Percentiles rank a stretch among this genome's conserved stretches.
These are phyloP conservation scores for Pseudomyrmex concolor DNA, from an alignment of 1,140 invertebrate genomes.

Conservation along the genomic window DNA sequence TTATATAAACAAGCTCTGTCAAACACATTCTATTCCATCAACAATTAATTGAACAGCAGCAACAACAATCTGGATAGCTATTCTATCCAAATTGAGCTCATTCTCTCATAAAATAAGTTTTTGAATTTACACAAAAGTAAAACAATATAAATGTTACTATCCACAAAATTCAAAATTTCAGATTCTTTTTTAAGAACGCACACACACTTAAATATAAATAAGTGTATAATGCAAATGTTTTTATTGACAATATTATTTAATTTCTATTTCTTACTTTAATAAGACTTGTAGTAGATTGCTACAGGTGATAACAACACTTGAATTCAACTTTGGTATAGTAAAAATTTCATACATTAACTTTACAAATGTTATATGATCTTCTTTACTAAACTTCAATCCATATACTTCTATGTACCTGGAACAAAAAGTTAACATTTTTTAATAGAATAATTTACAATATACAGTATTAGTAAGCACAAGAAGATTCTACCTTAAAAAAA, in stretches of 20 bases:
- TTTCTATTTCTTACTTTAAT: slow-evolving; percentile 85
- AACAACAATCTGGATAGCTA: no score
- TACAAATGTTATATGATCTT: slow-evolving; percentile 95
- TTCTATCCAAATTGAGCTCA: no score
- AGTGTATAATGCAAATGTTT: neutral
- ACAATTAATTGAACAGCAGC: no score
- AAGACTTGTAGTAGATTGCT: slow-evolving; percentile 85
- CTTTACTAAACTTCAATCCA: slow-evolving; percentile 94
- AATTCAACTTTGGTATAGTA: slow-evolving; percentile 91
- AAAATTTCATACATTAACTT: slow-evolving; percentile 93
- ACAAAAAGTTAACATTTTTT: slow-evolving; percentile 66
- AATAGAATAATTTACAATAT: no score
- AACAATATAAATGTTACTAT: no score
- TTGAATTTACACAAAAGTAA: no score
- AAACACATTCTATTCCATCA: no score
- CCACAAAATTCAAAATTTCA: no score
- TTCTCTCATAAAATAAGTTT: no score
- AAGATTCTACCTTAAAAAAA: no score
- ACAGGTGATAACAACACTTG: slow-evolving; percentile 89
- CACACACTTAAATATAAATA: neutral
- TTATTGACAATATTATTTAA: slow-evolving; percentile 4
- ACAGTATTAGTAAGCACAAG: no score
- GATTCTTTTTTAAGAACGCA: no score
- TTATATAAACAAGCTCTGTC: neutral
- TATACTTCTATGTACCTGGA: slow-evolving; percentile 93